Base-by-base conservation (phyloP, 2,888 invertebrate species). In the Mesorhabditis belari region DNA sequence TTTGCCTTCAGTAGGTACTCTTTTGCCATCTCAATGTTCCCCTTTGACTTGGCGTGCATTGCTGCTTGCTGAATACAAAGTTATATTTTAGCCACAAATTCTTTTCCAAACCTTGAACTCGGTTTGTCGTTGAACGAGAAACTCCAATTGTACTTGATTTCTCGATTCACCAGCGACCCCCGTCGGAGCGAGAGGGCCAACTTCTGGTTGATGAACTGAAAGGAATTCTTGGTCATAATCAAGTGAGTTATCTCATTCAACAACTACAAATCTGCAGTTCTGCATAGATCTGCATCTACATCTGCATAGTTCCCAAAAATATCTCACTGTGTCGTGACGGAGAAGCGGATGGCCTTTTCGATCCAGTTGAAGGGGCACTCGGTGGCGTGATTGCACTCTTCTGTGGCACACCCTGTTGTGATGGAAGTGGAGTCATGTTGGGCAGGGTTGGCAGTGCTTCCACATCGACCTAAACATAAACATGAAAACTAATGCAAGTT, bases 11-110 rank as follows among this genome's bases (percentile, higher is more conserved):
- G 27, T 9, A 76, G 61, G 50, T 69, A 74, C 60, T 70, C 70
- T 54, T 68, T 69, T 9, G 79, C 79, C 23, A 63, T 26, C 6
- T 67, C 67, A n/a, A 77, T 57, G 57, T 79, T 72, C 24, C 79
- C 79, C 2, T 60, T 52, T 17, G 68, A 60, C 57, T 79, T 79
- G 6, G 76, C 76, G 5, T 57, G 61, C 17, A 79, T 55, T 5
- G 79, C 79, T 4, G 76, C 79, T 53, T 73, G 67, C 49, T 50
- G 6, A 19, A 50, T n/a, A 6, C 6, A 17, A 17, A 6, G 17
- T 35, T 6, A 35, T 35, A 17, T 12, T 12, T 12, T 12, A 12
- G 35, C 17, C 9, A 35, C 6, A 35, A 35, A 35, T 6, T 12
- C 17, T 17, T 17, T 35, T 9, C 35, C 49, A 19, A 50, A 50